Evolutionary conservation across 2,888 invertebrate genomes (phyloP), one percentile per base, ranked within the genome.

Genomic region (Hoplodrina ambigua): DNA sequence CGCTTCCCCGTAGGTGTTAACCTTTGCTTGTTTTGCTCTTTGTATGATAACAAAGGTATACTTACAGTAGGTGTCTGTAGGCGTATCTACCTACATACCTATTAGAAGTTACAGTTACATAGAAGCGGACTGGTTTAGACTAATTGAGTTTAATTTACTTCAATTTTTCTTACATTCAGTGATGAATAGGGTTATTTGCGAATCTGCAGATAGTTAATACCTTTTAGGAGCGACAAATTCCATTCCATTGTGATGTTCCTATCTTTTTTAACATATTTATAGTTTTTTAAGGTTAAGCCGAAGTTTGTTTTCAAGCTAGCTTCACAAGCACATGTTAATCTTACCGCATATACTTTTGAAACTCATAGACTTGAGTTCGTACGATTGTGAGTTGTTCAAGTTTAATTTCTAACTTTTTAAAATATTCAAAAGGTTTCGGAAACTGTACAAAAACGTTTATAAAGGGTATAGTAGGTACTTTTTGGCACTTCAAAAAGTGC

Each of bases 1-100:
- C 85, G 80, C 83, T 82, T 79, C 44, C 37, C 53, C n/a, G 59
- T 54, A 62, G 73, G 63, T 68, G 58, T 74, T 63, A 63, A 74
- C 72, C 67, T 56, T 60, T 74, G 68, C 68, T 75, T 82, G 69
- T 75, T 78, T 83, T 69, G 71, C 15, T 69, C 50, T 59, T 53
- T 66, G n/a, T 49, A 41, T 68, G 52, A 53, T 8, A 44, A 46
- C 46, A 46, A 17, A 46, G 52, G 19, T n/a, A 63, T 20, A 44
- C 50, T 41, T n/a, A 67, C 33, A 54, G 25, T 46, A 56, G 1
- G 13, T 15, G 19, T 13, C 20, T 1, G 15, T 0, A 33, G 5
- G 15, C n/a, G 1, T 41, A 41, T 3, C 13, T 41, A 41, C 10
- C 11, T 37, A 37, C 2, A 0, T 37, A 37, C 8, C 6, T 25